Percentiles rank a stretch among this genome's conserved stretches.
These are phyloP conservation scores for Plemyria rubiginata DNA, from an alignment of 2,888 invertebrate species.

Conservation along the genomic window DNA sequence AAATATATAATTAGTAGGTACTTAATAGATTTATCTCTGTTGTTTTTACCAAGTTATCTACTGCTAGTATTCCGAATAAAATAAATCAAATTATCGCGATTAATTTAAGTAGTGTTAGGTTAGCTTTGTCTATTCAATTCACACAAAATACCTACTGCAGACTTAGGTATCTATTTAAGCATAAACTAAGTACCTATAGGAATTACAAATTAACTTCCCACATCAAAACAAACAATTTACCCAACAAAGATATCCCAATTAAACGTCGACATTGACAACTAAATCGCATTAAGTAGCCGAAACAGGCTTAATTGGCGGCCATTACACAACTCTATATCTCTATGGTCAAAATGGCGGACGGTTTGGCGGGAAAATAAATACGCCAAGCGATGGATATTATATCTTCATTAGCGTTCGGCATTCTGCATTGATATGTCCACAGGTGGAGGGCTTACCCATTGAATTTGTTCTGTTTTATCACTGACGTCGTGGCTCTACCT, in stretches of 20 bases:
- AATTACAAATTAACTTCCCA: conserved; percentile 26
- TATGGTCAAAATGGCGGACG: conserved; percentile 68
- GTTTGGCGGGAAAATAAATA: conserved; percentile 72
- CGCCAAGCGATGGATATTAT: conserved; percentile 80
- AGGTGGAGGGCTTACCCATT: conserved; percentile 68
- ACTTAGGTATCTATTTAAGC: not conserved
- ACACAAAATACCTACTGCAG: not conserved
- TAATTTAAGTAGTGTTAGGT: no score
- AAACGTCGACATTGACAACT: conserved; percentile 79
- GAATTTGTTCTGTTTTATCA: conserved; percentile 82
- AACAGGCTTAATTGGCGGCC: conserved; percentile 78
- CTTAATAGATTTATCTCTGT: no score
- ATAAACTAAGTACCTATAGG: not conserved
- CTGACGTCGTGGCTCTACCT: conserved; percentile 49
- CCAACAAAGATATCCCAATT: conserved; percentile 71
- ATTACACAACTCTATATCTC: conserved; percentile 67
- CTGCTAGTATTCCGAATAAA: no score
- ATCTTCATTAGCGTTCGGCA: conserved; percentile 82
- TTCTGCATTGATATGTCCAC: conserved; percentile 80
- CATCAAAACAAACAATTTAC: conserved; percentile 28
- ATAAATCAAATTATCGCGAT: no score
- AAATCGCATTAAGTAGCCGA: conserved; percentile 77
- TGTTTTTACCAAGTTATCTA: no score
- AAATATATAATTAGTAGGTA: no score
- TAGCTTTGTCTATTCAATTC: no score